Percentiles rank a stretch among this genome's conserved stretches.
These are phyloP conservation scores for Ectropis grisescens DNA, from an alignment of 1,140 invertebrate genomes.

Conservation along the genomic window DNA sequence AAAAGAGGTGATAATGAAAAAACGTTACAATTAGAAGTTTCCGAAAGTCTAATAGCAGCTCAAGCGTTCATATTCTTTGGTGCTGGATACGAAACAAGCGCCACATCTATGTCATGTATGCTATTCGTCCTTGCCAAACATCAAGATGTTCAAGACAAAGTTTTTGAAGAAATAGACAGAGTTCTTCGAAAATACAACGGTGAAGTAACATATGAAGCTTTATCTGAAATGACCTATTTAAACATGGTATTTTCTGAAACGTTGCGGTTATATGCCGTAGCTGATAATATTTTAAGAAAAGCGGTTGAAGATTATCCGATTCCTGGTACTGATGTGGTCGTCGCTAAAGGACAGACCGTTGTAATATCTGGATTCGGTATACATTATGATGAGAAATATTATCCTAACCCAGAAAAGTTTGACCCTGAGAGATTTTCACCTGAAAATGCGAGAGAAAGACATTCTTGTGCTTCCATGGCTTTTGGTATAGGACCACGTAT, in stretches of 20 bases:
- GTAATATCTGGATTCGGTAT: conserved; percentile 8
- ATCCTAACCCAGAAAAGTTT: conserved; percentile 46
- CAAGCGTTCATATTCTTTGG: conserved; percentile 47
- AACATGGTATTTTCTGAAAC: conserved; percentile 54
- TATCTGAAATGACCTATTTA: conserved; percentile 54
- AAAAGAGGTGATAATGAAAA: conserved; percentile 9
- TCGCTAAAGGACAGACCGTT: background rate
- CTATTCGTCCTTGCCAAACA: conserved; percentile 45
- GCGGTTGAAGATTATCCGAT: conserved; percentile 68
- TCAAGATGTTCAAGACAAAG: conserved; percentile 42
- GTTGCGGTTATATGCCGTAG: conserved; percentile 72
- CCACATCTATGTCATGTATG: conserved; percentile 20
- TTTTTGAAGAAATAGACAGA: conserved; percentile 35
- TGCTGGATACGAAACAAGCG: conserved; percentile 38
- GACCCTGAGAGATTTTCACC: conserved; percentile 24
- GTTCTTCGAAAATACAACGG: conserved; percentile 40
- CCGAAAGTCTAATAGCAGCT: conserved; percentile 7
- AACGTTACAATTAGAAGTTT: conserved; percentile 12
- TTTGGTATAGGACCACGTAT: conserved; percentile 73
- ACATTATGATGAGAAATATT: conserved; percentile 23
- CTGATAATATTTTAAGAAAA: conserved; percentile 62
- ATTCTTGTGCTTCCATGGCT: conserved; percentile 65
- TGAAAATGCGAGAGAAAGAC: conserved; percentile 45
- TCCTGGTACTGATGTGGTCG: background rate
- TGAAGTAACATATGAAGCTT: conserved; percentile 38